A percentile compares a stretch with the other conserved stretches of the same genome.
Evolutionary conservation across 2,888 invertebrate genomes (phyloP).

Genomic region (Bhutanitis thaidina): DNA sequence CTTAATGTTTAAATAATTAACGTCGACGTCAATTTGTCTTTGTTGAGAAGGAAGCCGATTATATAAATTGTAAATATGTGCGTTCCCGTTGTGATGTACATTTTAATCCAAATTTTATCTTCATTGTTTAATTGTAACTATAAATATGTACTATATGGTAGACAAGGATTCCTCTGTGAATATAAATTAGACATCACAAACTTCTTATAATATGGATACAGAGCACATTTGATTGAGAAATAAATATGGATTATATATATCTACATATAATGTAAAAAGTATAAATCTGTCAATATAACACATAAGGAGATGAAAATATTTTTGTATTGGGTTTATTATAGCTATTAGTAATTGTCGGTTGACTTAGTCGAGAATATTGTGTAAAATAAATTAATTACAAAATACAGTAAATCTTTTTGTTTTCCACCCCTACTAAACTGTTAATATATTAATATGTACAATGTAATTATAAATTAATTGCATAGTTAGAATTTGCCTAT

Average conservation of each 20-base stretch:
- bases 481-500: no score
- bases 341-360: slow-evolving; percentile 62
- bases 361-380: slow-evolving; percentile 72
- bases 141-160: slow-evolving; percentile 34
- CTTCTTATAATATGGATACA: slow-evolving; percentile 32
- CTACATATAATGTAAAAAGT: slow-evolving; percentile 56
- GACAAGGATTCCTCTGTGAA: slow-evolving; percentile 23
- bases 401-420: slow-evolving; percentile 10
- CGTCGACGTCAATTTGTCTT: slow-evolving; percentile 40
- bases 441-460: no score
- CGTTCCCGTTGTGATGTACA: slow-evolving; percentile 51
- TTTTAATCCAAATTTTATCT: slow-evolving; percentile 34
- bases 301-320: slow-evolving; percentile 73
- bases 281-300: slow-evolving; percentile 66
- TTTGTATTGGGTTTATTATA: slow-evolving; percentile 77
- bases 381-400: slow-evolving; percentile 70
- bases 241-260: slow-evolving; percentile 27
- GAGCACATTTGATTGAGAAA: slow-evolving; percentile 32
- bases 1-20: slow-evolving; percentile 50
- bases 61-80: slow-evolving; percentile 58
- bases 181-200: slow-evolving; percentile 45
- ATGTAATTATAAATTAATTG: no score
- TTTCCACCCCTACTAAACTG: background rate
- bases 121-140: slow-evolving; percentile 23
- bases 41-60: slow-evolving; percentile 31